These are phyloP conservation scores for Brevipalpus yothersi DNA, from an alignment of 1,140 invertebrate genomes.

Conservation along the genomic window DNA sequence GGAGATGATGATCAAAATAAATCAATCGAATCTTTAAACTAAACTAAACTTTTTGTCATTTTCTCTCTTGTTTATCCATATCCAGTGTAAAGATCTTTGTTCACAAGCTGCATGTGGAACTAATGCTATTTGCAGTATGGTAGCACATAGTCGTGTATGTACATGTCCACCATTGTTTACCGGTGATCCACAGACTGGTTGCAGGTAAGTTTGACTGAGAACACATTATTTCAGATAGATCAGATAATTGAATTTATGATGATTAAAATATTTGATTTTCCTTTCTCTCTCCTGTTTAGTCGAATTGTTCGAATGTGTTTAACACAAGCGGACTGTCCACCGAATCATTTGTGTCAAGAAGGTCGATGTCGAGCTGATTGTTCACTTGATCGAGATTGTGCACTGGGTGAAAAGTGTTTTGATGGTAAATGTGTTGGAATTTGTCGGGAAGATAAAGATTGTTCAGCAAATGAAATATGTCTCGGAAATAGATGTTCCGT, in stretches of 20 bases:
- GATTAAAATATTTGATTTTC: no score
- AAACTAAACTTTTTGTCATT: slow-evolving; percentile 10
- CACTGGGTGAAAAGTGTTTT: slow-evolving; percentile 44
- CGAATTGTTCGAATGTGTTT: slow-evolving; percentile 35
- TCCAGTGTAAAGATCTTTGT: slow-evolving; percentile 32
- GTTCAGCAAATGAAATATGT: slow-evolving; percentile 15
- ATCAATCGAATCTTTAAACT: slow-evolving; percentile 30
- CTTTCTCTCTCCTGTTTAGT: slow-evolving; percentile 18
- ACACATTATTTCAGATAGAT: no score
- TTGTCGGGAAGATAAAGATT: slow-evolving; percentile 14
- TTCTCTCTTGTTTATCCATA: slow-evolving; percentile 6
- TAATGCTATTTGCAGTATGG: slow-evolving; percentile 58
- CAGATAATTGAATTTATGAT: no score
- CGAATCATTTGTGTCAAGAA: slow-evolving; percentile 41
- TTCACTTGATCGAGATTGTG: slow-evolving; percentile 44
- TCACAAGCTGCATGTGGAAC: slow-evolving; percentile 63
- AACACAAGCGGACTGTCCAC: slow-evolving; percentile 39
- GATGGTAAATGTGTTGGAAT: slow-evolving; percentile 44
- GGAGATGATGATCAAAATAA: no score
- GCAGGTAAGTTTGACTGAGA: not conserved
- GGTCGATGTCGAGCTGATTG: slow-evolving; percentile 57
- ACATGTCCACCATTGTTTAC: slow-evolving; percentile 29
- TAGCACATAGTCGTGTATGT: slow-evolving; percentile 56
- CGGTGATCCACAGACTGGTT: slow-evolving; percentile 36
- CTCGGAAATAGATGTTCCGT: slow-evolving; percentile 14